Percentiles rank a stretch among this genome's conserved stretches.
These are phyloP conservation scores for Brachypalpus laphriformis DNA, from an alignment of 2,888 invertebrate species.

Conservation along the genomic window DNA sequence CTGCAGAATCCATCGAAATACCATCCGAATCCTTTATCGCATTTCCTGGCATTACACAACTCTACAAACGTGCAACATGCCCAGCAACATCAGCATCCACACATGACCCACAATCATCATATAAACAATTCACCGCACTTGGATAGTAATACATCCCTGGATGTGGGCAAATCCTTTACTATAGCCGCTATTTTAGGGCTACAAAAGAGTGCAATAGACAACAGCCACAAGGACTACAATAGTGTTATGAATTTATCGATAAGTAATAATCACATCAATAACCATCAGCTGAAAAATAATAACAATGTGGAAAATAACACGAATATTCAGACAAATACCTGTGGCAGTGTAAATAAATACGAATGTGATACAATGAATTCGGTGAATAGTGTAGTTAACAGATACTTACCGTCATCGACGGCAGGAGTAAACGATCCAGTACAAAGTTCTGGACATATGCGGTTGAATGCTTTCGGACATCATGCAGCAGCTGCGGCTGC, in stretches of 20 bases:
- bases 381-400: conserved; percentile 73
- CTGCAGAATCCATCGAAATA: conserved; percentile 83
- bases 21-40: conserved; percentile 83
- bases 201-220: conserved; percentile 83
- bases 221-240: conserved; percentile 80
- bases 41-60: conserved; percentile 83
- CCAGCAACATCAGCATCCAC: conserved; percentile 61
- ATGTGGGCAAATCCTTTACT: conserved; percentile 90
- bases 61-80: conserved; percentile 74
- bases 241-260: conserved; percentile 83
- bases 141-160: conserved; percentile 80
- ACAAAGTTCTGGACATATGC: conserved; percentile 67
- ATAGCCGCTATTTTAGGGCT: conserved; percentile 94
- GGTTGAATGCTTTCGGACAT: conserved; percentile 74
- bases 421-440: conserved; percentile 69
- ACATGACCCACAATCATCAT: conserved; percentile 67
- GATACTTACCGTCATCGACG: conserved; percentile 71
- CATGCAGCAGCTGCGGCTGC: conserved; percentile 78
- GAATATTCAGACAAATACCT: conserved; percentile 20
- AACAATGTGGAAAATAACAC: conserved; percentile 14
- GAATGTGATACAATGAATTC: conserved; percentile 80
- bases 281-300: conserved; percentile 41
- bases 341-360: conserved; percentile 79
- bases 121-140: conserved; percentile 63
- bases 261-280: conserved; percentile 76